Percentiles rank a stretch among this genome's conserved stretches.
These are phyloP conservation scores for Stercorarius parasiticus DNA, from an alignment of 2,113 vertebrate genomes.

Conservation along the genomic window DNA sequence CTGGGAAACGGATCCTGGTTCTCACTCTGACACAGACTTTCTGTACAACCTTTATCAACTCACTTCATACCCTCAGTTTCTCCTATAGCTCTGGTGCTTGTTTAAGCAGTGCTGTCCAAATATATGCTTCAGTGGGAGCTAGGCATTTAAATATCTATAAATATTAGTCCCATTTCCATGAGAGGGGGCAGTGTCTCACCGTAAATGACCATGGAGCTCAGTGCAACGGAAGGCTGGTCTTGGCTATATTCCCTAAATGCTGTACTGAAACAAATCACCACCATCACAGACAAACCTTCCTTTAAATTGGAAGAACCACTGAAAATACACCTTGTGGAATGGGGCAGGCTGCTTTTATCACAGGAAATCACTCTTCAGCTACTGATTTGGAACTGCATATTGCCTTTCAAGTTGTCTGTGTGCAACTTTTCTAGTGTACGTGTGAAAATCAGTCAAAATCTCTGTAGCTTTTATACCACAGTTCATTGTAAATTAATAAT, in stretches of 20 bases:
- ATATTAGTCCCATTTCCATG: background rate
- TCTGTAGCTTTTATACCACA: background rate
- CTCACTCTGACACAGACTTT: background rate
- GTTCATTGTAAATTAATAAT: background rate
- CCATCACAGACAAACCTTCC: background rate
- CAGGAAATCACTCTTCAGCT: background rate
- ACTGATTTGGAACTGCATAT: background rate
- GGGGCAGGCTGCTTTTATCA: background rate
- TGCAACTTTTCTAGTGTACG: background rate
- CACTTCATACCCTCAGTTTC: background rate
- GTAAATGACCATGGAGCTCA: background rate
- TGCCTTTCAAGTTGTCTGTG: background rate
- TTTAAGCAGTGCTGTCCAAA: background rate
- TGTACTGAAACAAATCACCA: background rate
- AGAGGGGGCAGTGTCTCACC: conserved; percentile 3
- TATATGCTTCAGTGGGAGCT: background rate
- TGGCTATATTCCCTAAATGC: background rate
- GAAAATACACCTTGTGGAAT: background rate
- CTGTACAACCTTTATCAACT: background rate
- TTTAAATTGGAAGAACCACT: background rate
- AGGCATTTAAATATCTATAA: background rate
- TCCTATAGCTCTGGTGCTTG: background rate
- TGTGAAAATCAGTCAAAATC: background rate
- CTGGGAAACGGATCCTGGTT: background rate
- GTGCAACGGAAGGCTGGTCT: background rate